A percentile compares a stretch with the other conserved stretches of the same genome.
Evolutionary conservation across 2,888 invertebrate genomes (phyloP).

Genomic region (Rhagophthalmus giganteus): DNA sequence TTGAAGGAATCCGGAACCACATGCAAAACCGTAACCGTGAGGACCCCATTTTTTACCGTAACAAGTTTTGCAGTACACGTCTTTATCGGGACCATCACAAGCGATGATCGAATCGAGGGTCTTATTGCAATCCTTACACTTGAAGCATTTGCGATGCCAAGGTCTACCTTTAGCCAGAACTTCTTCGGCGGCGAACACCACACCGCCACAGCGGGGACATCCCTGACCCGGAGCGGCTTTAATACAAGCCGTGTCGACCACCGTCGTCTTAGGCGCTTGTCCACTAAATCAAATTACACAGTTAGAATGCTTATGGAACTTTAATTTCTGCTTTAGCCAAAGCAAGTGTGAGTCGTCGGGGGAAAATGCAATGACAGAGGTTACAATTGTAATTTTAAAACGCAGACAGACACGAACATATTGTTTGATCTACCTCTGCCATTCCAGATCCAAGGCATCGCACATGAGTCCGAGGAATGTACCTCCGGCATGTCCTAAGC

Average conservation of each 20-base stretch:
- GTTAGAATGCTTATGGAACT: background rate
- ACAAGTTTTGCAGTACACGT: constrained; percentile 95
- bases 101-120: constrained; percentile 94
- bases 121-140: constrained; percentile 89
- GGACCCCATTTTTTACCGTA: constrained; percentile 98
- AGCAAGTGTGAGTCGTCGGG: constrained; percentile 27
- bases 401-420: background rate
- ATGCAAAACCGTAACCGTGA: constrained; percentile 94
- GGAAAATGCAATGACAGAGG: constrained; percentile 30
- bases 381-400: constrained; percentile 14
- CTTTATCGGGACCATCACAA: constrained; percentile 90
- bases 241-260: constrained; percentile 79
- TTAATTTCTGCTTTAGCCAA: constrained; percentile 18
- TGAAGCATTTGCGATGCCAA: constrained; percentile 94
- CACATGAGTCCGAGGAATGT: constrained; percentile 81
- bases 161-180: constrained; percentile 86
- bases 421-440: constrained; percentile 65
- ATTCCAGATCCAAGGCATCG: constrained; percentile 77
- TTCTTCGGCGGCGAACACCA: constrained; percentile 92
- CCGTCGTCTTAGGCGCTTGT: constrained; percentile 74
- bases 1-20: constrained; percentile 91
- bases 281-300: constrained; percentile 60
- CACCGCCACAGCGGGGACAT: constrained; percentile 87
- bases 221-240: constrained; percentile 83
- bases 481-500: constrained; percentile 90